These are phyloP conservation scores for Sebastes iracundus DNA, from an alignment of 2,797 vertebrate genomes.

Conservation along the genomic window DNA sequence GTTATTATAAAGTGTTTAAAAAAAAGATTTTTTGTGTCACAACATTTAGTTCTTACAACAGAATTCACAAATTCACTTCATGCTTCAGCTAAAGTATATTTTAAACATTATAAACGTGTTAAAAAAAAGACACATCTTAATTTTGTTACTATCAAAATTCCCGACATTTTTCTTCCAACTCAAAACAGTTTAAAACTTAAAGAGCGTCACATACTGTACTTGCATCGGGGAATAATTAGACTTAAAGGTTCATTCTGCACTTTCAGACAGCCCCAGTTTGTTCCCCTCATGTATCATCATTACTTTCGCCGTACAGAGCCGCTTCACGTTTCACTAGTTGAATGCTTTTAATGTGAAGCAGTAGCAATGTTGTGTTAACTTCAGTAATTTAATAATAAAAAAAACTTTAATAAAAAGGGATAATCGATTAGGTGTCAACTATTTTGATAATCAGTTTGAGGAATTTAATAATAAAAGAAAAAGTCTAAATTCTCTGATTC, in stretches of 20 bases:
- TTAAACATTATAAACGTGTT: neutral
- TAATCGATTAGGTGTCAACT: no score
- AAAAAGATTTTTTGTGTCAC: neutral
- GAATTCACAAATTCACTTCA: neutral
- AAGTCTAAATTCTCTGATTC: no score
- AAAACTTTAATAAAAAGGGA: no score
- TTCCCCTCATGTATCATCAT: neutral
- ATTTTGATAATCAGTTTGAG: no score
- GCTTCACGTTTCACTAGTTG: no score
- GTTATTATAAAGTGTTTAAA: no score
- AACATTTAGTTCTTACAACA: neutral
- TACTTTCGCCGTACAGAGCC: accelerated
- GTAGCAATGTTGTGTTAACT: no score
- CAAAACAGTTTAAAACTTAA: neutral
- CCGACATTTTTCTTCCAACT: no score
- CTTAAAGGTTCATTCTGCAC: neutral
- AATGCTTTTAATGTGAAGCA: no score
- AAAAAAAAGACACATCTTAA: neutral
- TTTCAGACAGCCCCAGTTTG: neutral
- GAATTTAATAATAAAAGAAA: no score
- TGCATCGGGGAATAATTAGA: no score
- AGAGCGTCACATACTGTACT: neutral
- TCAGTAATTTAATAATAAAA: no score
- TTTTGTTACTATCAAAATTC: neutral
- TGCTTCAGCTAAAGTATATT: neutral